Conservation (phyloP, 2,113 vertebrate species). For the Cygnus atratus region DNA sequence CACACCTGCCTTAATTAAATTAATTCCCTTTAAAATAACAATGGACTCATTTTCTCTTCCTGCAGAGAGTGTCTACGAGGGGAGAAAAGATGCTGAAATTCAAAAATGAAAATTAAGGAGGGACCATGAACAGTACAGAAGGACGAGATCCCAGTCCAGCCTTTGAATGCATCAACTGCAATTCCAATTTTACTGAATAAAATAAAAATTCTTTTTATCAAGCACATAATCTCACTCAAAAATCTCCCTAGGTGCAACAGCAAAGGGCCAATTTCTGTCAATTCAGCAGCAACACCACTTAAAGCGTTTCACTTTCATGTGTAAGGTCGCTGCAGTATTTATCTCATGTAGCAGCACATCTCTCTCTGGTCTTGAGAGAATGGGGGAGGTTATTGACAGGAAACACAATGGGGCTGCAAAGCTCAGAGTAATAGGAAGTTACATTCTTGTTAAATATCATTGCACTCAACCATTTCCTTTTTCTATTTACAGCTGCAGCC, state of each 20-base stretch:
- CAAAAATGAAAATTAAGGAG: not conserved
- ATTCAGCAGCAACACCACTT: not conserved
- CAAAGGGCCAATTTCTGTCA: not conserved
- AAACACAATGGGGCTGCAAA: constrained; percentile 1
- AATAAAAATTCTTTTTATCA: not conserved
- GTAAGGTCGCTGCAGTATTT: not conserved
- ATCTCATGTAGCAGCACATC: not conserved
- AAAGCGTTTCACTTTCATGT: not conserved
- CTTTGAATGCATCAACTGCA: accelerated
- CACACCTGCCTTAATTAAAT: not conserved
- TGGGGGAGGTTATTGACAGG: not conserved
- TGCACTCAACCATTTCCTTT: constrained; percentile 56
- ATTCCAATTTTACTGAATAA: not conserved
- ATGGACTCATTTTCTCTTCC: not conserved
- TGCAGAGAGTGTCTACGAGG: not conserved
- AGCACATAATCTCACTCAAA: not conserved
- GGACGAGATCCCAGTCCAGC: not conserved
- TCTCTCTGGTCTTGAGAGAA: not conserved
- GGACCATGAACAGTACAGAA: not conserved
- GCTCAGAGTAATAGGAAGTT: constrained; percentile 35
- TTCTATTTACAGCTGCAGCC: not conserved
- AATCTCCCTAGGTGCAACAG: not conserved
- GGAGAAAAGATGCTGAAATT: not conserved
- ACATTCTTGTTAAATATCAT: constrained; percentile 37
- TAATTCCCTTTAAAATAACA: not conserved